Percentiles rank a stretch among this genome's conserved stretches.
Conservation (phyloP, 1,140 invertebrate species). For the Stegodyphus mimosarum region DNA sequence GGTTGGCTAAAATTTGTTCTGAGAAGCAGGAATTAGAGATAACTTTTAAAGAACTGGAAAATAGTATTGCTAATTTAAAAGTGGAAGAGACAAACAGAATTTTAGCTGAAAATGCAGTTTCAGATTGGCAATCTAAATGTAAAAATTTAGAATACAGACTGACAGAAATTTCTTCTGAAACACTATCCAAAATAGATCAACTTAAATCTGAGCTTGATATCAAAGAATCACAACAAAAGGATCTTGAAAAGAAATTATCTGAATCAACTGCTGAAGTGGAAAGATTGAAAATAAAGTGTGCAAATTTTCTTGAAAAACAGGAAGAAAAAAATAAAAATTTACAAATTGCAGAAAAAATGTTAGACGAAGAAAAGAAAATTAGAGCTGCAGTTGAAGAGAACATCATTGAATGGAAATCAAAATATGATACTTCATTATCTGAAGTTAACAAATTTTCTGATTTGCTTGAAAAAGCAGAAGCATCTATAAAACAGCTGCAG, state of each 20-base stretch:
- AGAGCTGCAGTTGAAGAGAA: neutral
- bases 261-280: slow-evolving; percentile 52
- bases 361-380: slow-evolving; percentile 10
- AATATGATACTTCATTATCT: neutral
- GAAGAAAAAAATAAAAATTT: slow-evolving; percentile 20
- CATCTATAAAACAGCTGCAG: neutral
- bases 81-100: slow-evolving; percentile 62
- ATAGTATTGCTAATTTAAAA: neutral
- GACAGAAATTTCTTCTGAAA: neutral
- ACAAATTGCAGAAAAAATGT: slow-evolving; percentile 20
- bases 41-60: slow-evolving; percentile 32
- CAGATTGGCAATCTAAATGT: slow-evolving; percentile 63
- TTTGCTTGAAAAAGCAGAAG: neutral
- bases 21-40: neutral
- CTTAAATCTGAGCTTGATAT: neutral
- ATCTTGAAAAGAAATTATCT: neutral
- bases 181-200: neutral
- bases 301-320: neutral
- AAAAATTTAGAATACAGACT: slow-evolving; percentile 61
- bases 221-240: neutral
- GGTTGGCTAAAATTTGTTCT: slow-evolving; percentile 2
- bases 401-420: slow-evolving; percentile 8
- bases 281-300: slow-evolving; percentile 9
- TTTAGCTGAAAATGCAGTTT: slow-evolving; percentile 63
- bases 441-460: neutral